Conservation (phyloP, 1,140 invertebrate species). For the Brachionus sp. region DNA sequence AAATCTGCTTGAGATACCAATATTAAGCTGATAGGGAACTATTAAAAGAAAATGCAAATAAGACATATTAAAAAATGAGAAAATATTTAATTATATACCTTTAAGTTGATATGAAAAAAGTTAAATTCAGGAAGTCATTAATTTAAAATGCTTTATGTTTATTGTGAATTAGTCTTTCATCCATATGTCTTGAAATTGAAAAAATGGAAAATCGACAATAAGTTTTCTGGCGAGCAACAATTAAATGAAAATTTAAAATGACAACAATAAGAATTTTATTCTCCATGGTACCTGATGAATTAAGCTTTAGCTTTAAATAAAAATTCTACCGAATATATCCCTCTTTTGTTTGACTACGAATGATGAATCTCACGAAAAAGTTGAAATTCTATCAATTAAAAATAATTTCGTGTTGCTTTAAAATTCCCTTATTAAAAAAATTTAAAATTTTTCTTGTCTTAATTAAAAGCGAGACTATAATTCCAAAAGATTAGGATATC, state of each 20-base stretch:
- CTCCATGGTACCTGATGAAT: slow-evolving; percentile 25
- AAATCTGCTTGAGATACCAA: slow-evolving; percentile 40
- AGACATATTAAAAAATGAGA: not conserved
- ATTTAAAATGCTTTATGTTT: slow-evolving; percentile 27
- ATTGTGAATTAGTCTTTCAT: slow-evolving; percentile 17
- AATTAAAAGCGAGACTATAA: slow-evolving; percentile 27
- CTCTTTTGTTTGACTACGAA: not conserved
- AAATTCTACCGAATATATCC: not conserved
- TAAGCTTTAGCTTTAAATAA: not conserved
- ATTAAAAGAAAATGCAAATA: not conserved
- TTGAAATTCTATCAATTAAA: slow-evolving; percentile 43
- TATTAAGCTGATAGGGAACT: slow-evolving; percentile 15
- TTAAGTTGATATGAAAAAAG: slow-evolving; percentile 5
- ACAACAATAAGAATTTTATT: slow-evolving; percentile 14
- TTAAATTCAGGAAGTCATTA: slow-evolving; percentile 42
- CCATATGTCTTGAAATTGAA: slow-evolving; percentile 26
- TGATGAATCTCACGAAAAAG: slow-evolving; percentile 33
- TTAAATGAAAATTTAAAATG: slow-evolving; percentile 34
- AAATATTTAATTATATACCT: slow-evolving; percentile 42
- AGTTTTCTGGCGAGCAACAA: not conserved
- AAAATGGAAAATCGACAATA: slow-evolving; percentile 1
- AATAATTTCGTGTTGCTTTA: slow-evolving; percentile 2
- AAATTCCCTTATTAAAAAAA: slow-evolving; percentile 25
- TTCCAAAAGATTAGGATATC: slow-evolving; percentile 37
- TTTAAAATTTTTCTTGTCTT: slow-evolving; percentile 32